Evolutionary conservation across 2,888 invertebrate species (phyloP).

Genomic region (Yponomeuta evonymella): DNA sequence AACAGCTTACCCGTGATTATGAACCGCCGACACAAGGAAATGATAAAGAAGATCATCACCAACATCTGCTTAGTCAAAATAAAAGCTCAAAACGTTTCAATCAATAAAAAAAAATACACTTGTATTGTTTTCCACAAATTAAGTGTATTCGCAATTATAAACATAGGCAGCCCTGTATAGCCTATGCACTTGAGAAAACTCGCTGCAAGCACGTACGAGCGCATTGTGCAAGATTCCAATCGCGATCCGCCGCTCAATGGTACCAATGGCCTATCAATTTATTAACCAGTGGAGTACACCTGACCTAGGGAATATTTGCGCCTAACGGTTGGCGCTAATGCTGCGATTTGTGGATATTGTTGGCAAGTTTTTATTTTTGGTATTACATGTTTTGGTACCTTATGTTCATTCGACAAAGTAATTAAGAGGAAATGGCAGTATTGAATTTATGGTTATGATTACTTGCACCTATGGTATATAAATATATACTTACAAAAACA

Average conservation of each 20-base stretch:
- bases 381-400: neutral
- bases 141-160: neutral
- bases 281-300: slow-evolving; percentile 18
- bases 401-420: neutral
- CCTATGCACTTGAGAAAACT: slow-evolving; percentile 18
- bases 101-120: too few relatives aligned
- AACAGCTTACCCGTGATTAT: too few relatives aligned
- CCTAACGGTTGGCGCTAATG: neutral
- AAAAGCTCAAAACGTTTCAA: too few relatives aligned
- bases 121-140: neutral
- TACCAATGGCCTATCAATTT: slow-evolving; percentile 19
- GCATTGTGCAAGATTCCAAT: slow-evolving; percentile 21
- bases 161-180: slow-evolving; percentile 7
- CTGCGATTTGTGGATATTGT: neutral
- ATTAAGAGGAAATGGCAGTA: too few relatives aligned
- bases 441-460: too few relatives aligned
- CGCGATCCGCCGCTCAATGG: slow-evolving; percentile 13
- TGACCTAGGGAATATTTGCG: neutral
- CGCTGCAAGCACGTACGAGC: slow-evolving; percentile 19
- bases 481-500: too few relatives aligned
- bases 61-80: too few relatives aligned
- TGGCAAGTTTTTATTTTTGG: neutral
- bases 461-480: too few relatives aligned
- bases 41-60: too few relatives aligned
- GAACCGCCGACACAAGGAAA: too few relatives aligned